Percentiles rank a stretch among this genome's conserved stretches.
phyloP scores from a whole-genome alignment of 2,113 vertebrate genomes.

The Laticauda colubrina region DNA sequence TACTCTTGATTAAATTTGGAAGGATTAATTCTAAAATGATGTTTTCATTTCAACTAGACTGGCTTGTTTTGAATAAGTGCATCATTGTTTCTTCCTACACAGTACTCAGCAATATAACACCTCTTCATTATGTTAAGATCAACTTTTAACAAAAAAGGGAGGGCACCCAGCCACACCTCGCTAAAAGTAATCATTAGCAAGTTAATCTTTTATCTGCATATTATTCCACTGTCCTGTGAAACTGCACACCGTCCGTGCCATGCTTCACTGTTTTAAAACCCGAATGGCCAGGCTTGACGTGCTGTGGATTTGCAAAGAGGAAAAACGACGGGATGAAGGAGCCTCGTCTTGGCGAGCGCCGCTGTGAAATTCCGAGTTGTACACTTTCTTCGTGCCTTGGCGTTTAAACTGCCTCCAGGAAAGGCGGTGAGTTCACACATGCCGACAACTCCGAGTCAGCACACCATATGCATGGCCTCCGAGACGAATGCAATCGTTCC shows the following conservation, averaged over 20 bases:
- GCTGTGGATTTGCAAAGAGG: neutral
- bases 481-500: neutral
- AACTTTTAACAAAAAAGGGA: neutral
- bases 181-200: neutral
- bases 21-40: neutral
- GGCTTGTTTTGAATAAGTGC: neutral
- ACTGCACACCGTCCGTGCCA: neutral
- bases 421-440: neutral
- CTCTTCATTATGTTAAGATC: neutral
- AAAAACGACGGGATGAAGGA: neutral
- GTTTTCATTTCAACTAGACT: neutral
- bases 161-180: neutral
- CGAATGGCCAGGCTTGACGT: neutral
- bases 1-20: neutral
- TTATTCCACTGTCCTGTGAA: neutral
- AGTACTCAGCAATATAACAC: neutral
- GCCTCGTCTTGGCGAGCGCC: neutral
- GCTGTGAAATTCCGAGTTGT: neutral
- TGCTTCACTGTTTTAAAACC: neutral
- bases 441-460: accelerated
- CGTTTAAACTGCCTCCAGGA: neutral
- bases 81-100: neutral
- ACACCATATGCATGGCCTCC: neutral
- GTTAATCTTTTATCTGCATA: neutral
- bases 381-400: neutral